These are phyloP conservation scores for Sycophila sp. DNA, from an alignment of 1,140 invertebrate genomes.

Conservation along the genomic window DNA sequence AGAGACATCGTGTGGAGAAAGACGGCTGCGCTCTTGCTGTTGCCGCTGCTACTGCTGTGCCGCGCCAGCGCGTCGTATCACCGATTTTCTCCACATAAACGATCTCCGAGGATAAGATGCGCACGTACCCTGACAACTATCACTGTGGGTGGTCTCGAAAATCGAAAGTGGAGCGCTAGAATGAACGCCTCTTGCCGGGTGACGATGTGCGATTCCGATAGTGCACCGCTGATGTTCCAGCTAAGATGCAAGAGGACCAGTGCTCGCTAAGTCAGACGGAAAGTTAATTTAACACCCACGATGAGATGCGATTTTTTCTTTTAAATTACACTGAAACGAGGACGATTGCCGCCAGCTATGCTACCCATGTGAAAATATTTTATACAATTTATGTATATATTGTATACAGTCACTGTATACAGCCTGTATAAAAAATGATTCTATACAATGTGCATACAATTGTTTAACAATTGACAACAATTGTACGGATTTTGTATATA, in stretches of 20 bases:
- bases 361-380: too few species aligned
- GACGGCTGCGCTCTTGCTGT: background rate
- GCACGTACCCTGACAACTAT: constrained; percentile 28
- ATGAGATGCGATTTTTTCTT: background rate
- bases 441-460: too few species aligned
- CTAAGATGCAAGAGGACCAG: too few species aligned
- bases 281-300: background rate
- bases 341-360: too few species aligned
- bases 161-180: constrained; percentile 23
- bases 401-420: too few species aligned
- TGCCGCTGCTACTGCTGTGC: background rate
- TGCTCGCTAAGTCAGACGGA: too few species aligned
- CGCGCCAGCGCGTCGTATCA: background rate
- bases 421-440: too few species aligned
- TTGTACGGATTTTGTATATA: too few species aligned
- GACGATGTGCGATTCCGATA: background rate
- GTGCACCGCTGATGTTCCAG: background rate
- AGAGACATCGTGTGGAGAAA: background rate
- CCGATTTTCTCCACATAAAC: constrained; percentile 3
- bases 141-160: constrained; percentile 32
- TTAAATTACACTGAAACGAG: background rate
- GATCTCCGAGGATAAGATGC: constrained; percentile 28
- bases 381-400: too few species aligned
- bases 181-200: background rate
- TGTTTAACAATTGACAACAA: too few species aligned